Evolutionary conservation across 2,113 vertebrate species (phyloP), one percentile per base, ranked within the genome.

Genomic region (Corvus cornix): DNA sequence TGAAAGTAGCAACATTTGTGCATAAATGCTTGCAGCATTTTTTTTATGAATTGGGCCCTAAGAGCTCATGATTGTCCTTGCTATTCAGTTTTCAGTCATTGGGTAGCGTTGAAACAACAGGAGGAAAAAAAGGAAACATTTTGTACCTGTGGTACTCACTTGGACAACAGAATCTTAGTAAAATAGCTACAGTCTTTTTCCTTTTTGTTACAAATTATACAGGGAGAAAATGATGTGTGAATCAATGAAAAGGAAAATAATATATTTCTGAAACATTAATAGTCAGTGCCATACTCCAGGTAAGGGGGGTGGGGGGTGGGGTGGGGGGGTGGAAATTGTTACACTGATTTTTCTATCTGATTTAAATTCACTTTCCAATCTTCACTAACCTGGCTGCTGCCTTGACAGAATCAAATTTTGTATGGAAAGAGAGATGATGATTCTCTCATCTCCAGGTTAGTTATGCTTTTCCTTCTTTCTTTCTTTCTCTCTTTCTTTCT

Each of bases 11-110:
- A 98, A 98, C 97, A 96, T 98, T 98, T 97, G 95, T 92, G 97
- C 97, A 97, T 98, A 98, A 98, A 98, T 98, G 96, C 95, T 98
- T 95, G 93, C 97, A 97, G 96, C 68, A 96, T 95, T 98, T 98
- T 97, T 98, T 97, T 98, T 97, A 97, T 97, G 97, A 98, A 98
- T 98, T 98, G 97, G 85, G 89, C 94, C 95, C 93, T 98, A 98
- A 98, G 97, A 98, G 98, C 97, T 97, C 94, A 89, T 97, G 98
- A 98, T 98, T 98, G 97, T 98, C 96, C 97, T 92, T 93, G 91
- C 97, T 98, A 98, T 98, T 98, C 98, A 98, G 97, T 97, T 97
- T 98, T 97, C 97, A 97, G 97, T 98, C 98, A 97, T 98, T 98
- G 97, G 94, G 94, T 98, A 98, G 94, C 93, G 30, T 98, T 98